A percentile compares a stretch with the other conserved stretches of the same genome.
Conservation (phyloP, 2,888 invertebrate genomes). For the Rhamphomyia laevipes region DNA sequence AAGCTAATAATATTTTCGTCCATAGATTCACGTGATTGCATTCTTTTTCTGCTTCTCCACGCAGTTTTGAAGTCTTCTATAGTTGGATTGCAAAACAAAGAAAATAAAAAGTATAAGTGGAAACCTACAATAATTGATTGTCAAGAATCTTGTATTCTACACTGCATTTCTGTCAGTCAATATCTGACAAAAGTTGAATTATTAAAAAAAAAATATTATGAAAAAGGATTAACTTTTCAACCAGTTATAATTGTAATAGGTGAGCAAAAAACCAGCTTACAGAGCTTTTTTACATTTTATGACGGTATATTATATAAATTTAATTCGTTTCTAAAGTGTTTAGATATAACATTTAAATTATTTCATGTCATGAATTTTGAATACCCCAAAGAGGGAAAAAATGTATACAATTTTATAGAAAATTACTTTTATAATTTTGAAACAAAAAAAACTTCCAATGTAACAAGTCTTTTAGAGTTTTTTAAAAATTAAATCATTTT, state of each 20-base stretch:
- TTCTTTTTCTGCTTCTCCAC: slow-evolving; percentile 2
- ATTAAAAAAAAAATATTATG: background rate
- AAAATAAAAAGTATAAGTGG: no score
- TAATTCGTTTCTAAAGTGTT: background rate
- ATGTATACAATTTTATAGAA: no score
- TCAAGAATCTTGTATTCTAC: no score
- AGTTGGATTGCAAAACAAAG: background rate
- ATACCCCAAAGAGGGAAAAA: no score
- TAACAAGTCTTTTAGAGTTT: background rate
- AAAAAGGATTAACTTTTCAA: slow-evolving; percentile 4
- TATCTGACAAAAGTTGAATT: background rate
- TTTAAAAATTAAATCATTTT: background rate
- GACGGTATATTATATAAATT: slow-evolving; percentile 7
- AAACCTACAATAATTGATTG: slow-evolving; percentile 6
- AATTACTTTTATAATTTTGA: slow-evolving; percentile 1
- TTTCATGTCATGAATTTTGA: no score
- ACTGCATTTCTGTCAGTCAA: no score
- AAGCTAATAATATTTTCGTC: background rate
- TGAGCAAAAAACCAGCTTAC: background rate
- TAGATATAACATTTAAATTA: slow-evolving; percentile 1
- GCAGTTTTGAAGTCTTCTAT: slow-evolving; percentile 7
- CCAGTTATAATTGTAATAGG: slow-evolving; percentile 1
- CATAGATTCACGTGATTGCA: slow-evolving; percentile 7
- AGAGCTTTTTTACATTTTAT: slow-evolving; percentile 3
- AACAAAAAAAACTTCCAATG: background rate